Evolutionary conservation across 2,113 vertebrate species (phyloP).

Genomic region (Hepsetus odoe): DNA sequence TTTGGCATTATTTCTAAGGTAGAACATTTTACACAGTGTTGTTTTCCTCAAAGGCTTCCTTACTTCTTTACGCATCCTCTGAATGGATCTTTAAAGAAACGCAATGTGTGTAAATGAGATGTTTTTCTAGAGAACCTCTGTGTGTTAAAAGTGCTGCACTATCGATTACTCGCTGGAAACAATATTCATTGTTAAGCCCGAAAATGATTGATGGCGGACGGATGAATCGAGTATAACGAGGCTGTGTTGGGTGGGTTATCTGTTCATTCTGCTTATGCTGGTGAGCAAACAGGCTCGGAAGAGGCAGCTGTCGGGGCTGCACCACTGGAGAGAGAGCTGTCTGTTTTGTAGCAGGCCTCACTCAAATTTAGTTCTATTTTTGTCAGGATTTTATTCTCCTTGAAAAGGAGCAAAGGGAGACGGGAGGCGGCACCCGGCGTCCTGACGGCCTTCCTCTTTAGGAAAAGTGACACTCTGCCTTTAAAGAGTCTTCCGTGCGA

Average conservation of each 20-base stretch:
- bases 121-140: no score
- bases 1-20: no score
- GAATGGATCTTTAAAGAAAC: no score
- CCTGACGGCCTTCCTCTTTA: constrained; percentile 71
- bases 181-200: no score
- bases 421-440: constrained; percentile 56
- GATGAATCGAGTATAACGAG: neutral
- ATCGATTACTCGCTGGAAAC: no score
- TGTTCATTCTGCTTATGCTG: constrained; percentile 12
- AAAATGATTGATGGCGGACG: no score
- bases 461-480: constrained; percentile 87
- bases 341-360: constrained; percentile 48
- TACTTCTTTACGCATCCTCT: no score
- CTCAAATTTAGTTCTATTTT: constrained; percentile 73
- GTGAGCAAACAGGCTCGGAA: neutral
- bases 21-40: no score
- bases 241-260: constrained; percentile 12
- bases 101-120: no score
- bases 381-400: constrained; percentile 65
- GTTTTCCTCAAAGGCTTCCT: no score
- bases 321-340: constrained; percentile 38
- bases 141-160: no score
- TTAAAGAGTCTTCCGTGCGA: constrained; percentile 90
- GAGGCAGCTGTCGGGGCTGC: constrained; percentile 42
- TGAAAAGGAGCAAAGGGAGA: constrained; percentile 63